Percentiles rank a stretch among this genome's conserved stretches.
These are phyloP conservation scores for Pyxicephalus adspersus DNA, from an alignment of 2,113 vertebrate species.

Conservation along the genomic window DNA sequence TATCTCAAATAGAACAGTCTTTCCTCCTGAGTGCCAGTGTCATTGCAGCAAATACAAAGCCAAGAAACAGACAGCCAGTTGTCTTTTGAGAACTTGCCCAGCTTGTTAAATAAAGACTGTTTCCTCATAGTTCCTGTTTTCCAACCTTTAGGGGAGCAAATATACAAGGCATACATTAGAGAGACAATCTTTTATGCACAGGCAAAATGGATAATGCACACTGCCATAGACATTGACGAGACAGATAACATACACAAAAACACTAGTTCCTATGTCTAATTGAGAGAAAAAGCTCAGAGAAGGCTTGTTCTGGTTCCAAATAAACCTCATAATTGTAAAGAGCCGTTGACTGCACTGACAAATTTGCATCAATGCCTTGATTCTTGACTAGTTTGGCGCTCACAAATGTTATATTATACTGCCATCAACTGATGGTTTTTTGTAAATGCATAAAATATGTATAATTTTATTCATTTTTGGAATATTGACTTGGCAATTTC, in stretches of 20 bases:
- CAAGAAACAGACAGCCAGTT: slow-evolving; percentile 54
- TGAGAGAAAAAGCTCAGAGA: slow-evolving; percentile 65
- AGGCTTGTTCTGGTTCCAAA: slow-evolving; percentile 64
- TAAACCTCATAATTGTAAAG: slow-evolving; percentile 62
- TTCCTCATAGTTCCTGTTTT: slow-evolving; percentile 54
- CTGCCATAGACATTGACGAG: slow-evolving; percentile 48
- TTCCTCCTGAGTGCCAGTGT: slow-evolving; percentile 44
- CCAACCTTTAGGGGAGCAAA: slow-evolving; percentile 56
- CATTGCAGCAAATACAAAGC: slow-evolving; percentile 49
- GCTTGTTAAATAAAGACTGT: slow-evolving; percentile 55
- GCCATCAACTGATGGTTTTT: slow-evolving; percentile 82
- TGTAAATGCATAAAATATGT: slow-evolving; percentile 67
- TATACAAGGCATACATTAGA: slow-evolving; percentile 57
- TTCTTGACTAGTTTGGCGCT: background rate
- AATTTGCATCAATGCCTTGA: slow-evolving; percentile 52
- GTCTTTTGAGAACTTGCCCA: slow-evolving; percentile 55
- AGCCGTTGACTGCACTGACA: slow-evolving; percentile 59
- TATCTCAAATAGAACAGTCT: slow-evolving; percentile 41
- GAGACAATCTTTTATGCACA: slow-evolving; percentile 58
- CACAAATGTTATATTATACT: slow-evolving; percentile 78
- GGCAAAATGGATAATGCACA: slow-evolving; percentile 51
- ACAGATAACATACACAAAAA: slow-evolving; percentile 59
- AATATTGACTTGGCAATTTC: slow-evolving; percentile 65
- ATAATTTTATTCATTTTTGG: slow-evolving; percentile 50
- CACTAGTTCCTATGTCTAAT: slow-evolving; percentile 67